Percentiles rank a stretch among this genome's conserved stretches.
Evolutionary conservation across 1,140 invertebrate species (phyloP).

Genomic region (Caerostris extrusa): DNA sequence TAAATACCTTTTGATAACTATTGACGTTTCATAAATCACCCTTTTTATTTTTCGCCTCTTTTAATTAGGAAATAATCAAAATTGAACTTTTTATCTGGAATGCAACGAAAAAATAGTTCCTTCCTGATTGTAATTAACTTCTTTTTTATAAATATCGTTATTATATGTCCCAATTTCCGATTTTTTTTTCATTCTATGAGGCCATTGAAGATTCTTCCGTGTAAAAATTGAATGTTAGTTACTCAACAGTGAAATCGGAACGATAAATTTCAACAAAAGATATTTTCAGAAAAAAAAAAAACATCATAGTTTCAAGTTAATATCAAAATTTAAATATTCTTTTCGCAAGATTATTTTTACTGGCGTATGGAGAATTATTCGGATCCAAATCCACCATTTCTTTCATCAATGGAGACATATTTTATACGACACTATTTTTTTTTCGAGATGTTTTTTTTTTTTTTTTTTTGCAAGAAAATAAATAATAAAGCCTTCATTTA

Average conservation of each 20-base stretch:
- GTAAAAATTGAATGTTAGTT: background rate
- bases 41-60: too few species aligned
- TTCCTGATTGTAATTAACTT: constrained; percentile 31
- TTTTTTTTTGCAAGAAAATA: background rate
- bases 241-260: background rate
- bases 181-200: background rate
- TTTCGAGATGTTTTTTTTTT: background rate
- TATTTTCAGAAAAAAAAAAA: background rate
- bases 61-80: too few species aligned
- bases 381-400: background rate
- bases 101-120: background rate
- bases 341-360: background rate
- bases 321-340: constrained; percentile 36
- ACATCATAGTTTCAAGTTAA: background rate
- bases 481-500: background rate
- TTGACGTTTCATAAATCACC: too few species aligned
- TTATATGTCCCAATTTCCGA: background rate
- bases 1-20: too few species aligned
- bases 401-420: background rate
- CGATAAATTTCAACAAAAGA: background rate
- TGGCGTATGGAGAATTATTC: background rate
- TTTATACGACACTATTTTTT: background rate
- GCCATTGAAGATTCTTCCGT: background rate
- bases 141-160: constrained; percentile 32
- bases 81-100: background rate